Evolutionary conservation across 2,888 invertebrate species (phyloP).

Genomic region (Xestobium rufovillosum): DNA sequence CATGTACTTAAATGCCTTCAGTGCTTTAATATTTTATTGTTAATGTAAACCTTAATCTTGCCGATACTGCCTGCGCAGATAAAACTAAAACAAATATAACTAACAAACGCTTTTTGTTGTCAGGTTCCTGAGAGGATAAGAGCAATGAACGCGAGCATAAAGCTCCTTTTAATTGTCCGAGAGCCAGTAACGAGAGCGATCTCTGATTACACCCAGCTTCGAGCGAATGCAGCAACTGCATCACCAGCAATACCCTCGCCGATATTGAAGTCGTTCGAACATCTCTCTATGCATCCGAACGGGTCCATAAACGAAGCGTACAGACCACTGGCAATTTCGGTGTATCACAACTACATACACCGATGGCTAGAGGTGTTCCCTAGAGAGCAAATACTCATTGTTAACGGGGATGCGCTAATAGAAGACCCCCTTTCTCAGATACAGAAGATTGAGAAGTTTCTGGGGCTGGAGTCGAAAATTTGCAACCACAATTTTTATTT

Average conservation of each 20-base stretch:
- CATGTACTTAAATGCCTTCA: too few relatives aligned
- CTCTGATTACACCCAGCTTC: conserved; percentile 92
- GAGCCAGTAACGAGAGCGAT: conserved; percentile 94
- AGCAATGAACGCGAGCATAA: conserved; percentile 89
- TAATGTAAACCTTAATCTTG: too few relatives aligned
- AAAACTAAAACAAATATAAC: too few relatives aligned
- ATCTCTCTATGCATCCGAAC: conserved; percentile 70
- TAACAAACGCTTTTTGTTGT: too few relatives aligned
- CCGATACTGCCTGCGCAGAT: too few relatives aligned
- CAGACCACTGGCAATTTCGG: conserved; percentile 76
- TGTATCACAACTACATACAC: conserved; percentile 86
- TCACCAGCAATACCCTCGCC: conserved; percentile 49
- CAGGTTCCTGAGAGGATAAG: conserved; percentile 88
- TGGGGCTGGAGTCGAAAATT: conserved; percentile 64
- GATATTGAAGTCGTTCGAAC: conserved; percentile 60
- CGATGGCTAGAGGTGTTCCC: conserved; percentile 90
- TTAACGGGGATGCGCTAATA: conserved; percentile 89
- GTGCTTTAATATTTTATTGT: too few relatives aligned
- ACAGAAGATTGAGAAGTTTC: conserved; percentile 78
- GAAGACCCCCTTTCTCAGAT: conserved; percentile 85
- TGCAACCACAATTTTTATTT: conserved; percentile 89
- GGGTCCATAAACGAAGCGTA: conserved; percentile 79
- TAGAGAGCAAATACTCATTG: conserved; percentile 83
- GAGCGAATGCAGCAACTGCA: conserved; percentile 73
- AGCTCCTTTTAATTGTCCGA: conserved; percentile 85